A percentile compares a stretch with the other conserved stretches of the same genome.
phyloP scores from a whole-genome alignment of 1,140 invertebrate genomes.

The fruit fly (Drosophila melanogaster) region Release_6_plus_ISO1_MT NT_037436.4:18858501-18859000 shows the following conservation, averaged over 20 bases:
- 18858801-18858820: constrained; percentile 24
- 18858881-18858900: constrained; percentile 41
- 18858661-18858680: no score
- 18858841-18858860: constrained; percentile 37
- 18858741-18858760: background rate
- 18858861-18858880: constrained; percentile 21
- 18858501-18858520: no score
- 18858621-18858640: no score
- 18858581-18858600: no score
- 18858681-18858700: no score
- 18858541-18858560: no score
- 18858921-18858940: constrained; percentile 44
- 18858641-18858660: no score
- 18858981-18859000: constrained; percentile 20
- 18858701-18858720: no score
- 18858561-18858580: no score
- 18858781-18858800: background rate
- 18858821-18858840: constrained; percentile 20
- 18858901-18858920: constrained; percentile 69
- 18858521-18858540: no score
- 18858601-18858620: no score
- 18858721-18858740: background rate
- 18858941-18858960: constrained; percentile 45
- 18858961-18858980: constrained; percentile 18
- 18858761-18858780: background rate